Base-by-base conservation (phyloP, 2,113 vertebrate genomes). In the Crotophaga sulcirostris region DNA sequence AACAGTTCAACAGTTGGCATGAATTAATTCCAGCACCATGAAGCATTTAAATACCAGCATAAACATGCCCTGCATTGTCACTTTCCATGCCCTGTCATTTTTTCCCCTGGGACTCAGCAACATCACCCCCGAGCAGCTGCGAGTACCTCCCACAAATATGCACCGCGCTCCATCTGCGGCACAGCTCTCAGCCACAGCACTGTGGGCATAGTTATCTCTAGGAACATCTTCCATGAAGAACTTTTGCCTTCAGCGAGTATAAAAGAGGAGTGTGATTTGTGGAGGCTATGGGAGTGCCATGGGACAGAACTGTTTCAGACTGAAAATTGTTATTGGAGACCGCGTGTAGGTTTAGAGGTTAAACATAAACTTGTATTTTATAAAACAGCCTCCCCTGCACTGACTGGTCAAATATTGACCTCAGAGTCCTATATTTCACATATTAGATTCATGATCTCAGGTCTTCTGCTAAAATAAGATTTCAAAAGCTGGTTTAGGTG, bases 131-230 rank as follows among this genome's bases (percentile, higher is more conserved):
- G 10, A 24, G 56, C 42, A 70, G 33, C 34, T 13, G 44, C 9
- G 64, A 47, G 55, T 24, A 21, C 38, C 47, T 29, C 66, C 63
- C 2, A 1, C 21, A 10, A 29, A 36, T 58, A 40, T 1, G 3
- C 7, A 1, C 54, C 5, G 17, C 1, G 1, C n/a, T 21, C 40
- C 12, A 4, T 3, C 9, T 10, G 4, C 4, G 20, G 17, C 62
- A 14, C 42, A 40, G 47, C 47, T 16, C 34, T 21, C 34, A 24
- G 40, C 34, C 33, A 26, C 38, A 9, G 33, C 18, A 36, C 38
- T 7, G 52, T 23, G 47, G 8, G 0, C 1, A 16, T 3, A 7
- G 18, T 4, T 33, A 26, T 36, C 36, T 11, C 14, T 17, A 13
- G 29, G 17, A 14, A 21, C 15, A 23, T 4, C 40, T 40, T 16